Conservation (phyloP, 2,888 invertebrate genomes). For the Isoperla grammatica region DNA sequence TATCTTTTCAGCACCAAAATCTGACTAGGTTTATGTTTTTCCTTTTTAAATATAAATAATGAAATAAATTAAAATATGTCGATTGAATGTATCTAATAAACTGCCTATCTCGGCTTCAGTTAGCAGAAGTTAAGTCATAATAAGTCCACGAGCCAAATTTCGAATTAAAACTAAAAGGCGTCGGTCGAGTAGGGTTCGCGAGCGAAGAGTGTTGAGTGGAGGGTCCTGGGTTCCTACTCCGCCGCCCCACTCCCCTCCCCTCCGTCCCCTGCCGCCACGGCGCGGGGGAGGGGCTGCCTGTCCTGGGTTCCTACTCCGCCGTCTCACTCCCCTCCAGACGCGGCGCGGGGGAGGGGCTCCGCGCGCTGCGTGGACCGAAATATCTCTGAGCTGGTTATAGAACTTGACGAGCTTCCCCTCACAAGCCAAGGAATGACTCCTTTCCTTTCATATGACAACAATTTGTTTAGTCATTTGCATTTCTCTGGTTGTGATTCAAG, state of each 20-base stretch:
- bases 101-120: slow-evolving; percentile 49
- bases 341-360: slow-evolving; percentile 8
- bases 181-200: slow-evolving; percentile 90
- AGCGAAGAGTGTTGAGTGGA: slow-evolving; percentile 65
- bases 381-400: slow-evolving; percentile 26
- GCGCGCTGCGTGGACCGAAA: slow-evolving; percentile 15
- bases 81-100: slow-evolving; percentile 26
- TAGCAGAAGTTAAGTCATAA: slow-evolving; percentile 70
- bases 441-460: background rate
- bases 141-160: slow-evolving; percentile 30
- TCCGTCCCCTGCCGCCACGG: slow-evolving; percentile 17
- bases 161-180: slow-evolving; percentile 52
- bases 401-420: slow-evolving; percentile 17
- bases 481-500: too few species aligned
- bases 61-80: slow-evolving; percentile 30
- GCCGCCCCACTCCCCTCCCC: slow-evolving; percentile 16
- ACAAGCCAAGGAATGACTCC: slow-evolving; percentile 4
- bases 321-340: slow-evolving; percentile 11
- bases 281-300: slow-evolving; percentile 53
- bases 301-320: slow-evolving; percentile 21
- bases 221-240: slow-evolving; percentile 20
- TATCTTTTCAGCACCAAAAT: slow-evolving; percentile 32
- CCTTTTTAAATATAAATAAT: background rate
- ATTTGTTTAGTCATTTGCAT: too few species aligned
- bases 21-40: background rate